phyloP scores from a whole-genome alignment of 2,797 vertebrate species.

The Scyliorhinus canicula region DNA sequence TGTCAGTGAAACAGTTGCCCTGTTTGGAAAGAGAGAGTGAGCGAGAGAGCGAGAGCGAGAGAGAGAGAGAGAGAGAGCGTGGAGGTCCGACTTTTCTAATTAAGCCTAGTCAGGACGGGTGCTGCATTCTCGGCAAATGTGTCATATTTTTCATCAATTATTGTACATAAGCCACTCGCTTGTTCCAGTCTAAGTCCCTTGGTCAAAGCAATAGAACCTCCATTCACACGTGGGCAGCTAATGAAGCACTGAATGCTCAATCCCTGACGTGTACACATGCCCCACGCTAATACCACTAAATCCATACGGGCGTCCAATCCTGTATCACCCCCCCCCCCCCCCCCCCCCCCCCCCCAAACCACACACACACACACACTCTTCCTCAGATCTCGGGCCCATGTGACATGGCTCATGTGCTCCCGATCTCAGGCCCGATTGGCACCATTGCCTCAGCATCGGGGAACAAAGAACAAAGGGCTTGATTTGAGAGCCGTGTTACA shows the following conservation, averaged over 20 bases:
- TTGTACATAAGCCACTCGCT: not conserved
- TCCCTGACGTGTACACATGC: not conserved
- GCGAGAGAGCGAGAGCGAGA: no score
- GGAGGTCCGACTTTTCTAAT: not conserved
- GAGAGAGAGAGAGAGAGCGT: not conserved
- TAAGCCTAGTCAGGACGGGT: not conserved
- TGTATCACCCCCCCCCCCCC: no score
- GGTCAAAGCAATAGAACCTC: not conserved
- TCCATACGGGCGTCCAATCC: not conserved
- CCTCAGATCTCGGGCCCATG: not conserved
- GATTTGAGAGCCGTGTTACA: no score
- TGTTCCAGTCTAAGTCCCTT: not conserved
- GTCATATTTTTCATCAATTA: not conserved
- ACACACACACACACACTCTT: no score
- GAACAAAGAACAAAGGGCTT: conserved; percentile 12
- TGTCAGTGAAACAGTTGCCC: not conserved
- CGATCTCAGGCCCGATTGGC: not conserved
- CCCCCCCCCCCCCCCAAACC: no score
- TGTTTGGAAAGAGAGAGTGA: not conserved
- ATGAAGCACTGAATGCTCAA: not conserved
- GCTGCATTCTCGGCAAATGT: not conserved
- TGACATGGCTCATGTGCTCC: not conserved
- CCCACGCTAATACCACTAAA: not conserved
- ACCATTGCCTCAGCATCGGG: not conserved
- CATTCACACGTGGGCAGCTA: not conserved